Base-by-base conservation (phyloP, 2,113 vertebrate genomes). In the Engystomops pustulosus region DNA sequence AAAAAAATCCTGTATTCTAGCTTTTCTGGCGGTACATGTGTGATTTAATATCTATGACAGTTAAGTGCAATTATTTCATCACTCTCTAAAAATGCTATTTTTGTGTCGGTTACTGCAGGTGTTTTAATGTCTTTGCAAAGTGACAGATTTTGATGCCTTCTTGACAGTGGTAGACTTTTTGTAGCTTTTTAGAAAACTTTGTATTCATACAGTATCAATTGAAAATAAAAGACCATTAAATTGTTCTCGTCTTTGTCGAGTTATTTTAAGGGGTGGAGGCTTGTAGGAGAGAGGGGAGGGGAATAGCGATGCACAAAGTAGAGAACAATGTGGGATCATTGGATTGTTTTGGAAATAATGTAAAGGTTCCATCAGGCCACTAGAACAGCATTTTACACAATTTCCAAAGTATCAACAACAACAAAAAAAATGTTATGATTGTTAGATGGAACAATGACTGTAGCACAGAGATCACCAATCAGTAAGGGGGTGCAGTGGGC, bases 181-280 rank as follows among this genome's bases (percentile, higher is more conserved):
- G 96, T 99, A 99, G 98, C 98, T 98, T 98, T 98, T 96, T 99
- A 99, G 97, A 97, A n/a, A 96, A 95, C 95, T 99, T 99, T 98
- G 95, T 98, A 99, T 99, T 98, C 97, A 98, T 96, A 96, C 95
- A 95, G 95, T 96, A 98, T 98, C 96, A 94, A 96, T 96, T 94
- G 95, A 95, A 95, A 98, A 98, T 97, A 97, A 98, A 98, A 94
- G 92, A 92, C 91, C 81, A 96, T 92, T 89, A 94, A 94, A 94
- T 91, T 93, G 91, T 89, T 91, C 88, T 18, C 6, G 81, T 51
- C 69, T 83, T 71, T 69, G 79, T 69, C 23, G 1, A 17, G 41
- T 75, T 75, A 75, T 75, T 75, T 20, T n/a, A n/a, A n/a, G n/a
- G n/a, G n/a, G n/a, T n/a, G n/a, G n/a, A n/a, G n/a, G n/a, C n/a